These are phyloP conservation scores for Priocnemis perturbator DNA, from an alignment of 2,888 invertebrate species.

Conservation along the genomic window DNA sequence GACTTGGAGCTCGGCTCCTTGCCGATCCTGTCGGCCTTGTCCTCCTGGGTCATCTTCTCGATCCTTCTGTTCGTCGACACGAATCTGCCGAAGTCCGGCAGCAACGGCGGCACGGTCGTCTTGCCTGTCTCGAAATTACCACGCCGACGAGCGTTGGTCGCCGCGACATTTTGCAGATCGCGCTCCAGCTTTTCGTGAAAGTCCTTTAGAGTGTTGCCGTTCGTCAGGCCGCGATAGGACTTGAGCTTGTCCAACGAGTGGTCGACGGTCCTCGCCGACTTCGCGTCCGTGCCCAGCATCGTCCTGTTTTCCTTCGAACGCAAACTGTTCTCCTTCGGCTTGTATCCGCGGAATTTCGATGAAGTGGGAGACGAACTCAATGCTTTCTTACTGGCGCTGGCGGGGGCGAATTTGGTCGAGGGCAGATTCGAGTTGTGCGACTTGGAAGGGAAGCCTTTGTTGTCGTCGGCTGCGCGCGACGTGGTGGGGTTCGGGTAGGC, in stretches of 20 bases:
- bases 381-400: too few species aligned
- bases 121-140: neutral
- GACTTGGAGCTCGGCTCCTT: slow-evolving; percentile 48
- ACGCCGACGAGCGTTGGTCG: slow-evolving; percentile 18
- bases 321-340: too few species aligned
- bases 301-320: too few species aligned
- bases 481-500: too few species aligned
- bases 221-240: neutral
- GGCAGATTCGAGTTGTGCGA: too few species aligned
- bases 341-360: too few species aligned
- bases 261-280: neutral
- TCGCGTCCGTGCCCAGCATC: neutral
- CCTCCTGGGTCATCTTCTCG: slow-evolving; percentile 21
- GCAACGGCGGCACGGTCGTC: neutral
- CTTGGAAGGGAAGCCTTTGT: too few species aligned
- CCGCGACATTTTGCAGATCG: slow-evolving; percentile 45
- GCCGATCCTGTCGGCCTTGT: slow-evolving; percentile 34
- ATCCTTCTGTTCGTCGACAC: neutral
- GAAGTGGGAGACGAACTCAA: too few species aligned
- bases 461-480: too few species aligned
- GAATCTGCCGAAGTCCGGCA: neutral
- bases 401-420: too few species aligned
- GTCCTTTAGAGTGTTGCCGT: slow-evolving; percentile 35
- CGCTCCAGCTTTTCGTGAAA: slow-evolving; percentile 53
- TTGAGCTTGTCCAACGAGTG: neutral